Conservation (phyloP, 2,113 vertebrate genomes). For the Formicarius rufipectus region DNA sequence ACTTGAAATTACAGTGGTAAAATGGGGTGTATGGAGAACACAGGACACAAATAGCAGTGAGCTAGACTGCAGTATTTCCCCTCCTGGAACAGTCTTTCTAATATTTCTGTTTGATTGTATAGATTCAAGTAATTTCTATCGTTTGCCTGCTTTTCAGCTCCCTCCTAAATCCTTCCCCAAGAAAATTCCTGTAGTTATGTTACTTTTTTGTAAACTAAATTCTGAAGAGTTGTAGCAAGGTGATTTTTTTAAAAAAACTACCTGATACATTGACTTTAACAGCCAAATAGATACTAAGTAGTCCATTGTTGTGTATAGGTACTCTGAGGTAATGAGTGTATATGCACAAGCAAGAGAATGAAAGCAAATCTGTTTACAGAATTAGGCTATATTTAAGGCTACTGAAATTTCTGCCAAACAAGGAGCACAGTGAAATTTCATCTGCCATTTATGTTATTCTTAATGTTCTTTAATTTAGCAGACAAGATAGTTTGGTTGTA, state of each 20-base stretch:
- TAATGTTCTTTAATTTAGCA: constrained; percentile 56
- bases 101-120: neutral
- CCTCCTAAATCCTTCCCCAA: neutral
- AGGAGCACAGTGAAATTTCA: constrained; percentile 12
- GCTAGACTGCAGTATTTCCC: neutral
- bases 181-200: neutral
- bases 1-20: neutral
- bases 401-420: constrained; percentile 28
- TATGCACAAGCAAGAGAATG: neutral
- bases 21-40: neutral
- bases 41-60: neutral
- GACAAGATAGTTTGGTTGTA: constrained; percentile 29
- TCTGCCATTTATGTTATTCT: constrained; percentile 19
- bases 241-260: neutral
- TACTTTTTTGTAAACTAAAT: neutral
- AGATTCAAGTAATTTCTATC: neutral
- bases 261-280: neutral
- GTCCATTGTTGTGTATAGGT: neutral
- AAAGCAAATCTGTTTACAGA: neutral
- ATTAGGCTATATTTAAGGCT: neutral
- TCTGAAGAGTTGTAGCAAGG: neutral
- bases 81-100: neutral
- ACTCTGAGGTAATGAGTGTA: neutral
- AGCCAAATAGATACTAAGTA: neutral
- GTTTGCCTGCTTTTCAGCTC: neutral